phyloP scores from a whole-genome alignment of 2,113 vertebrate species.

The Casuarius casuarius region DNA sequence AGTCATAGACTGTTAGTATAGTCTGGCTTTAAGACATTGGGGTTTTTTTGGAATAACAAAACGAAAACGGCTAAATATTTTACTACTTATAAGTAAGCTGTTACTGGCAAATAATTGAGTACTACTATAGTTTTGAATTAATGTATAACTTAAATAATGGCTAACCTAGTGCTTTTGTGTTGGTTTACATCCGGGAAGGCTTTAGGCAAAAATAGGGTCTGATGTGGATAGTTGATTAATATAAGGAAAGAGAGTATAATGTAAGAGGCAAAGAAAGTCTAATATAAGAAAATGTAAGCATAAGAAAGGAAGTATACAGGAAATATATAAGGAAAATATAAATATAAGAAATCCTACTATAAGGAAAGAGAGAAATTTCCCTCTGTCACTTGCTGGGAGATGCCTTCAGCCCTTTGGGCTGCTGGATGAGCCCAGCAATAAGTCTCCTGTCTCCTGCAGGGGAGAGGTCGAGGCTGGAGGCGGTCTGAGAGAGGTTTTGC shows the following conservation, averaged over 20 bases:
- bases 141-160: conserved; percentile 78
- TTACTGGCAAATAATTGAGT: conserved; percentile 63
- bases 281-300: background rate
- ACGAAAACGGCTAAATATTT: conserved; percentile 72
- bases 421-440: background rate
- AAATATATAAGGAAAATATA: background rate
- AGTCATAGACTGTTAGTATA: conserved; percentile 47
- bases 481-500: too few relatives aligned
- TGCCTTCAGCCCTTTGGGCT: background rate
- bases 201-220: conserved; percentile 47
- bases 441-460: background rate
- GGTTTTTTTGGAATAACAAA: background rate
- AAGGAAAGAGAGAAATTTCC: background rate
- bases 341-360: background rate
- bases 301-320: background rate
- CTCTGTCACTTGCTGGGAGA: background rate
- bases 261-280: background rate
- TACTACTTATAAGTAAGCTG: conserved; percentile 81
- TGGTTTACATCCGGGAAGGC: conserved; percentile 47
- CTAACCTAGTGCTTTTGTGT: background rate
- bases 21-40: conserved; percentile 26
- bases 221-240: background rate
- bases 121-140: conserved; percentile 77
- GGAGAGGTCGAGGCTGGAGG: background rate
- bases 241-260: background rate